A percentile compares a stretch with the other conserved stretches of the same genome.
phyloP scores from a whole-genome alignment of 2,888 invertebrate species.

The Geophilus truncorum region DNA sequence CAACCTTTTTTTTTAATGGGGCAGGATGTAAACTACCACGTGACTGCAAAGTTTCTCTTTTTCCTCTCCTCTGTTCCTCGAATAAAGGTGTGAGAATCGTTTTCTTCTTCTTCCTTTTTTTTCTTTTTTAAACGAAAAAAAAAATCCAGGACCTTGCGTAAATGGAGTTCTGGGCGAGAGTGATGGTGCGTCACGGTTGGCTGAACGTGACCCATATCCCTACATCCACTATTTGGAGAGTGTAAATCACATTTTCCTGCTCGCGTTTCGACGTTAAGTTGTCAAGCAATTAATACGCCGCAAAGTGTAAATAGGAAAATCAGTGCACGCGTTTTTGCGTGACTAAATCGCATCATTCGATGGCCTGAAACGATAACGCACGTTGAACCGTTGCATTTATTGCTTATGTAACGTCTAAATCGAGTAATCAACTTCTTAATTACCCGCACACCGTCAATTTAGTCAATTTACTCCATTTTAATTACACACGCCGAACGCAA shows the following conservation, averaged over 20 bases:
- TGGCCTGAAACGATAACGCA: neutral
- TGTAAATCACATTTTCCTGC: neutral
- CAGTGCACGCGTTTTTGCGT: neutral
- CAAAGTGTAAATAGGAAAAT: neutral
- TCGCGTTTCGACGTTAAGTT: neutral
- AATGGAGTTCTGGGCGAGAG: conserved; percentile 8
- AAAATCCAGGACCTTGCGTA: neutral
- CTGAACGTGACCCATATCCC: conserved; percentile 6
- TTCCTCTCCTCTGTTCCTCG: no score
- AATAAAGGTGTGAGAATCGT: no score
- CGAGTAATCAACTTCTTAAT: no score
- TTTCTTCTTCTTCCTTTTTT: neutral
- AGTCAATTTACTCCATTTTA: no score
- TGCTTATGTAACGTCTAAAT: neutral
- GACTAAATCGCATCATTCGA: neutral
- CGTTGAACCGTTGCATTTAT: neutral
- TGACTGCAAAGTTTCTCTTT: no score
- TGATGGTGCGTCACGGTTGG: neutral
- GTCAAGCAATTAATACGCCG: neutral
- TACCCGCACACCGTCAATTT: no score
- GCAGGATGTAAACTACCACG: no score
- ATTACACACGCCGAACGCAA: no score
- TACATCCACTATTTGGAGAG: neutral
- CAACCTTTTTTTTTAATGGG: no score
- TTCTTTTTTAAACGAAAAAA: neutral